Evolutionary conservation across 1,140 invertebrate species (phyloP).

Genomic region (Oscheius sp.): DNA sequence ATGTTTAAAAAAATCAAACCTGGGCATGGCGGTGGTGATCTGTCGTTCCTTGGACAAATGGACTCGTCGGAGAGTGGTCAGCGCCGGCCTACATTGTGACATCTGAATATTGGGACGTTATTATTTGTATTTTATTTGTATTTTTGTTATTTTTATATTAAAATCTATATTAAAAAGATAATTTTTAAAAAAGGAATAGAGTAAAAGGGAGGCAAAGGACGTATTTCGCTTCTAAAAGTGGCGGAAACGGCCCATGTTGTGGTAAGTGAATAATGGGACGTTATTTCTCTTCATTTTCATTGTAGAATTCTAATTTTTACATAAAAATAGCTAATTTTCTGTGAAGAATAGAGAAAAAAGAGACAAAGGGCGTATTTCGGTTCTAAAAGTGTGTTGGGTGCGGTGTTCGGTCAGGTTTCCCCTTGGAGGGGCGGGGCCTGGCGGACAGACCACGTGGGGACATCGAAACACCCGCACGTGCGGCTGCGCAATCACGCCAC

Average conservation of each 20-base stretch:
- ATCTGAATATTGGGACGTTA: no score
- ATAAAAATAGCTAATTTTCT: no score
- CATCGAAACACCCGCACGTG: neutral
- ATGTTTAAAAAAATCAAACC: neutral
- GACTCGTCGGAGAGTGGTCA: neutral
- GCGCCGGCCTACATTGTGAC: neutral
- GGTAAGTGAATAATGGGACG: no score
- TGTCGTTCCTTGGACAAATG: neutral
- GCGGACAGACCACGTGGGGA: neutral
- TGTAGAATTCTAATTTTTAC: no score
- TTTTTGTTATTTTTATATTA: no score
- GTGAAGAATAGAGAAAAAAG: constrained; percentile 1
- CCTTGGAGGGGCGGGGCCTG: neutral
- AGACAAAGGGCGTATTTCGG: neutral
- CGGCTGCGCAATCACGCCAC: neutral
- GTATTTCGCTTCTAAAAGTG: no score
- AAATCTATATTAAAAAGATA: no score
- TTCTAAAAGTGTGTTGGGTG: neutral
- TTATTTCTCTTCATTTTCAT: no score
- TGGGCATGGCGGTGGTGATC: neutral
- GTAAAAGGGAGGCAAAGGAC: no score
- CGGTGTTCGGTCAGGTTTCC: neutral
- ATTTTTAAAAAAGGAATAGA: no score
- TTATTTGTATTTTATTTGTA: no score
- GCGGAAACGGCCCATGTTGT: no score